A percentile compares a stretch with the other conserved stretches of the same genome.
phyloP scores from a whole-genome alignment of 2,888 invertebrate species.

The Dione juno region DNA sequence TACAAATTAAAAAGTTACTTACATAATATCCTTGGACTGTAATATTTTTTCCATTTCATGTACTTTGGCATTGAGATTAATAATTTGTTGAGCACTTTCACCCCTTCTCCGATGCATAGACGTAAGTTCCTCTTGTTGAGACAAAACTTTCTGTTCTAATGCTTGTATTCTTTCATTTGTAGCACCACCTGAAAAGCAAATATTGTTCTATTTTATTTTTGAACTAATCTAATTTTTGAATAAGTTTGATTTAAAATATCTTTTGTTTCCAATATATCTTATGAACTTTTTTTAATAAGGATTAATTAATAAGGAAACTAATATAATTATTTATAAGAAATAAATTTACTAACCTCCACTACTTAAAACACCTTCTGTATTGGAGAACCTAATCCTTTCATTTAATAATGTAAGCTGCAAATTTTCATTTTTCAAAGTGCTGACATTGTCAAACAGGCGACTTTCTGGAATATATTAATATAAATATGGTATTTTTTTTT shows the following conservation, averaged over 20 bases:
- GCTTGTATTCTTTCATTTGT: conserved; percentile 86
- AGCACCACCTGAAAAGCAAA: conserved; percentile 58
- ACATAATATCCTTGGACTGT: conserved; percentile 88
- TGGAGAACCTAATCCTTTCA: conserved; percentile 89
- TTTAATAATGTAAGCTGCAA: conserved; percentile 92
- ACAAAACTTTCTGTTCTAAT: conserved; percentile 92
- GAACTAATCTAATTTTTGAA: not conserved
- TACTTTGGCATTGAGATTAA: conserved; percentile 92
- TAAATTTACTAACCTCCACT: conserved; percentile 58
- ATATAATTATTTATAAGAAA: not conserved
- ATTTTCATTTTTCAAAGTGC: conserved; percentile 91
- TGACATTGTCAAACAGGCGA: conserved; percentile 92
- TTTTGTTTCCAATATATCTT: not conserved
- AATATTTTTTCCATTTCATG: conserved; percentile 93
- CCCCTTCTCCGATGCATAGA: conserved; percentile 94
- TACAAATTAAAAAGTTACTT: conserved; percentile 50
- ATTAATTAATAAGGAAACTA: not conserved
- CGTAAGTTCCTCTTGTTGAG: conserved; percentile 96
- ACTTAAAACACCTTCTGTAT: conserved; percentile 68
- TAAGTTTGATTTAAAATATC: not conserved
- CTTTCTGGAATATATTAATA: conserved; percentile 86
- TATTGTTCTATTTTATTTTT: not conserved
- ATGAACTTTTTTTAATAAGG: not conserved
- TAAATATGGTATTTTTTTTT: not conserved
- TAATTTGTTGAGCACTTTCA: conserved; percentile 96